Evolutionary conservation across 2,888 invertebrate genomes (phyloP).

Genomic region (Acanthoscelides obtectus): DNA sequence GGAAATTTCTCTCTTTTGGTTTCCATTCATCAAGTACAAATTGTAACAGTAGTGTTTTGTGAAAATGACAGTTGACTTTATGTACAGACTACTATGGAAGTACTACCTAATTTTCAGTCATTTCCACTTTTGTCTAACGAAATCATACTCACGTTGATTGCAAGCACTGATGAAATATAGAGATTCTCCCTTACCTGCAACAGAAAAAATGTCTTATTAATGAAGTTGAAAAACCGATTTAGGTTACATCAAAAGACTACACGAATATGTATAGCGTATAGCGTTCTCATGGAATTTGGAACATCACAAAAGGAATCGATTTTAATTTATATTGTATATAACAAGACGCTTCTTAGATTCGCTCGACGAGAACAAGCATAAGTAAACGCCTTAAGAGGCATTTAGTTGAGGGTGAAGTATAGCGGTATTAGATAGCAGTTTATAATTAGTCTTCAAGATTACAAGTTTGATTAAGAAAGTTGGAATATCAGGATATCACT

Average conservation of each 20-base stretch:
- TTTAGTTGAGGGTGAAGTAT: background rate
- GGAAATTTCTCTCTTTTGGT: too few species aligned
- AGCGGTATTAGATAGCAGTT: background rate
- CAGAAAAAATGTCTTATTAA: background rate
- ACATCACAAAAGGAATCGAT: background rate
- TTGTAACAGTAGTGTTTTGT: too few species aligned
- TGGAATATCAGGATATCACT: background rate
- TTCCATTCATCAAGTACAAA: too few species aligned
- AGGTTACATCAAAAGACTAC: too few species aligned
- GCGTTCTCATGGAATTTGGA: background rate
- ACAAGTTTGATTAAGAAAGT: background rate
- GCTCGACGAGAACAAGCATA: background rate
- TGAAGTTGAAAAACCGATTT: too few species aligned
- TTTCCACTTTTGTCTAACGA: background rate
- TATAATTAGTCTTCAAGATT: background rate
- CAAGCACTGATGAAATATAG: background rate
- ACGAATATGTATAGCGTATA: too few species aligned
- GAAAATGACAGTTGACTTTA: too few species aligned
- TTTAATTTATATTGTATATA: background rate
- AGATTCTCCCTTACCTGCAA: background rate
- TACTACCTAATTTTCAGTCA: too few species aligned
- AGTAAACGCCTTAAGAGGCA: background rate
- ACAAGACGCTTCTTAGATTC: background rate
- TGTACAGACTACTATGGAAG: too few species aligned
- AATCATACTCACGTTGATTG: background rate